Conservation (phyloP, 1,140 invertebrate genomes). For the Idris sp. region DNA sequence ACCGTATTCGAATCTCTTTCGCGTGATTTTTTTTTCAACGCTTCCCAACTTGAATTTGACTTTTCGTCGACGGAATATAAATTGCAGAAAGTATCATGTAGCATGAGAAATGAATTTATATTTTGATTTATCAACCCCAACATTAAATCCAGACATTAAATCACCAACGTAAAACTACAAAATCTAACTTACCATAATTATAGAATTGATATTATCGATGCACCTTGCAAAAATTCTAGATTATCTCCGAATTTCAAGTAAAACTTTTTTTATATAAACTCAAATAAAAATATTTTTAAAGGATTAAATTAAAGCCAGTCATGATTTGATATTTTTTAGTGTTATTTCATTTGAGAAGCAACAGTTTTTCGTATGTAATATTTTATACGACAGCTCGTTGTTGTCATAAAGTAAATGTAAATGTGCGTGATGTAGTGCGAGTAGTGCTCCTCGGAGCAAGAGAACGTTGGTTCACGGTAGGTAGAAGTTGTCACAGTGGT, state of each 20-base stretch:
- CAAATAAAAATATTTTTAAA: constrained; percentile 37
- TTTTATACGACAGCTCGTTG: constrained; percentile 30
- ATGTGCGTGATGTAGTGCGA: constrained; percentile 50
- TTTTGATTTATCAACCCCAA: no score
- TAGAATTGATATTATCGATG: no score
- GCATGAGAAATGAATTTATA: neutral
- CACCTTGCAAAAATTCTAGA: no score
- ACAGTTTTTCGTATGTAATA: constrained; percentile 40
- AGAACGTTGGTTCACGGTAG: constrained; percentile 49
- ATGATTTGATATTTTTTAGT: constrained; percentile 47
- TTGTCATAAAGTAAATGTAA: constrained; percentile 56
- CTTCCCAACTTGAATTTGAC: constrained; percentile 24
- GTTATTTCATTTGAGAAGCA: constrained; percentile 38
- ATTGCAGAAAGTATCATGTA: constrained; percentile 4
- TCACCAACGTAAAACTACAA: no score
- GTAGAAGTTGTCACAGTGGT: constrained; percentile 63
- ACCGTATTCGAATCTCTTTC: constrained; percentile 45
- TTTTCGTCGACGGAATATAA: constrained; percentile 21
- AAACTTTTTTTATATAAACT: no score
- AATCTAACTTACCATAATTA: no score
- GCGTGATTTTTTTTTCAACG: constrained; percentile 47
- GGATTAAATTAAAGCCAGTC: constrained; percentile 11
- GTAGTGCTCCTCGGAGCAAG: constrained; percentile 32
- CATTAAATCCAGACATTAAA: no score
- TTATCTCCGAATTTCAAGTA: no score